Conservation (phyloP, 2,797 vertebrate genomes). For the Peromyscus eremicus region DNA sequence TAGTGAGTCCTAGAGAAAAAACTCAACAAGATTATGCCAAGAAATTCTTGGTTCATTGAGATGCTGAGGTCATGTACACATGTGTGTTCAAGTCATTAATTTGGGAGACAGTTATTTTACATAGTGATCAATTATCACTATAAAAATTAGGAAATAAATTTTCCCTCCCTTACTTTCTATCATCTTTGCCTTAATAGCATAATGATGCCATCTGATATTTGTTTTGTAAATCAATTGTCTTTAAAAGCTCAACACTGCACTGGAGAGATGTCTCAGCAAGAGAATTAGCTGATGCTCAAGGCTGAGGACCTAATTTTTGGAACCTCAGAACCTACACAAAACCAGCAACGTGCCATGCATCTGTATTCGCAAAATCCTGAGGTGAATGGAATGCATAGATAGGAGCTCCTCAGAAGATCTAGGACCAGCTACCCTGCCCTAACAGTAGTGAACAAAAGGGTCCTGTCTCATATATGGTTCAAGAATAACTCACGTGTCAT, state of each 20-base stretch:
- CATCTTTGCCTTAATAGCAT: background rate
- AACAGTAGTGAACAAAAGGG: background rate
- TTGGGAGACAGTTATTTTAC: background rate
- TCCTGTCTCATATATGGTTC: background rate
- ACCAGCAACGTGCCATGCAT: background rate
- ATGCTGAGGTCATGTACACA: background rate
- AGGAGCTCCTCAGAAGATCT: background rate
- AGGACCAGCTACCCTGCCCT: background rate
- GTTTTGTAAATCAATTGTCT: too few species aligned
- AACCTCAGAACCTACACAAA: too few species aligned
- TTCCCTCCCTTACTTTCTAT: background rate
- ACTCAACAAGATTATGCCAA: background rate
- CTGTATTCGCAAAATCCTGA: background rate
- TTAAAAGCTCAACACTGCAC: background rate
- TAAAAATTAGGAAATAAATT: too few species aligned
- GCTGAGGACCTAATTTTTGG: too few species aligned
- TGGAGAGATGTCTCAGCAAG: too few species aligned
- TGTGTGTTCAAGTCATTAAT: background rate
- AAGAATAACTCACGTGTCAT: background rate
- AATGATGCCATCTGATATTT: background rate
- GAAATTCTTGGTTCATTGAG: background rate
- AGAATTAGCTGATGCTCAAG: too few species aligned
- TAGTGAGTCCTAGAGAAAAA: background rate
- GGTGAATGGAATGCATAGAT: background rate
- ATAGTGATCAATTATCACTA: background rate